phyloP scores from a whole-genome alignment of 2,888 invertebrate genomes.

The Hemaris fuciformis region DNA sequence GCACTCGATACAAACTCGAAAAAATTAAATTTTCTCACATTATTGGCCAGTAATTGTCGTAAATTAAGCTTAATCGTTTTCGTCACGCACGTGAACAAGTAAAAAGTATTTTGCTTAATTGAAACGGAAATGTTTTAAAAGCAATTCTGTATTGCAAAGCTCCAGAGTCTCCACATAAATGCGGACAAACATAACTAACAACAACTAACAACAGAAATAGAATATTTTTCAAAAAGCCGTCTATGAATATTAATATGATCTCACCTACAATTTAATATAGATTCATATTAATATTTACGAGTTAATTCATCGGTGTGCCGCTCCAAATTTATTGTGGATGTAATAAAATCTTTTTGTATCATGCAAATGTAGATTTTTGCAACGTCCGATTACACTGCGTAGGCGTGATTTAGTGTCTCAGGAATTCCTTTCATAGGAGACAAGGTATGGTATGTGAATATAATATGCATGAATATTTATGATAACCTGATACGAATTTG shows the following conservation, averaged over 20 bases:
- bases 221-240: background rate
- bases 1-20: constrained; percentile 23
- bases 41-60: background rate
- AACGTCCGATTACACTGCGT: constrained; percentile 40
- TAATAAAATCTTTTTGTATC: constrained; percentile 16
- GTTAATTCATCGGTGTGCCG: background rate
- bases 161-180: background rate
- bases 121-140: background rate
- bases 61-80: background rate
- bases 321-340: constrained; percentile 2
- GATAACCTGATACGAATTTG: constrained; percentile 13
- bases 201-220: background rate
- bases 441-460: constrained; percentile 25
- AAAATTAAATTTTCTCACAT: constrained; percentile 8
- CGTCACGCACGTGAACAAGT: constrained; percentile 6
- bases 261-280: background rate
- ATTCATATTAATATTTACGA: constrained; percentile 5
- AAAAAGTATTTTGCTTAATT: background rate
- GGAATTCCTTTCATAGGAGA: constrained; percentile 38
- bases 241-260: background rate
- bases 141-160: background rate
- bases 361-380: constrained; percentile 63
- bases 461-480: constrained; percentile 28
- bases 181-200: too few relatives aligned
- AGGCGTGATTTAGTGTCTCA: constrained; percentile 42